phyloP scores from a whole-genome alignment of 2,888 invertebrate species.

The Baccha elongata region DNA sequence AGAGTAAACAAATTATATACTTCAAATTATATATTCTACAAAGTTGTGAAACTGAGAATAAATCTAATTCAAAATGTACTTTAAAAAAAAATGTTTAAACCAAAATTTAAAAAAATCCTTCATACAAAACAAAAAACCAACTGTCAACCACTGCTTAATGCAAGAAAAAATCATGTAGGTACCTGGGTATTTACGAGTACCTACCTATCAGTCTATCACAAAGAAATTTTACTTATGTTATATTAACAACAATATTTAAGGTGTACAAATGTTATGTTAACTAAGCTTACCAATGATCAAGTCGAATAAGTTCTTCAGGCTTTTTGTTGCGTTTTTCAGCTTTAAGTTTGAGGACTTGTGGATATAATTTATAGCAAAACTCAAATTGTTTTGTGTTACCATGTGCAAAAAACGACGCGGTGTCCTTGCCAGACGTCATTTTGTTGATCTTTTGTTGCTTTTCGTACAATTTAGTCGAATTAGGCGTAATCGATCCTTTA shows the following conservation, averaged over 20 bases:
- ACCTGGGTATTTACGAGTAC: no score
- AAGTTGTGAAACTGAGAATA: no score
- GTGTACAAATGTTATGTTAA: not conserved
- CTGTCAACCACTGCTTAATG: no score
- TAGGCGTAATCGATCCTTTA: not conserved
- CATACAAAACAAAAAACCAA: no score
- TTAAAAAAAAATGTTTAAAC: no score
- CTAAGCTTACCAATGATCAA: slow-evolving; percentile 96
- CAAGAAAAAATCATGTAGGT: no score
- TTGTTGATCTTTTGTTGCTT: slow-evolving; percentile 78
- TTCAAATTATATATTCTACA: no score
- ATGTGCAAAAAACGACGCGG: slow-evolving; percentile 96
- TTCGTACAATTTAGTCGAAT: not conserved
- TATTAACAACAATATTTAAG: slow-evolving; percentile 5
- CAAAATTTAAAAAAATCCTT: no score
- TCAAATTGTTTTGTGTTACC: slow-evolving; percentile 87
- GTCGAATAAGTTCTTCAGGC: slow-evolving; percentile 96
- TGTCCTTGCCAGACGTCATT: slow-evolving; percentile 94
- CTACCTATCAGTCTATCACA: no score
- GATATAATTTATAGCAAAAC: slow-evolving; percentile 94
- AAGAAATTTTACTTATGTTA: no score
- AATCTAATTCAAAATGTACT: no score
- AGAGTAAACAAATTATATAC: no score
- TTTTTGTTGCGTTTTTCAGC: slow-evolving; percentile 95
- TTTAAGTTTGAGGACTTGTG: slow-evolving; percentile 94